phyloP scores from a whole-genome alignment of 1,140 invertebrate species.

The Trachymyrmex septentrionalis region DNA sequence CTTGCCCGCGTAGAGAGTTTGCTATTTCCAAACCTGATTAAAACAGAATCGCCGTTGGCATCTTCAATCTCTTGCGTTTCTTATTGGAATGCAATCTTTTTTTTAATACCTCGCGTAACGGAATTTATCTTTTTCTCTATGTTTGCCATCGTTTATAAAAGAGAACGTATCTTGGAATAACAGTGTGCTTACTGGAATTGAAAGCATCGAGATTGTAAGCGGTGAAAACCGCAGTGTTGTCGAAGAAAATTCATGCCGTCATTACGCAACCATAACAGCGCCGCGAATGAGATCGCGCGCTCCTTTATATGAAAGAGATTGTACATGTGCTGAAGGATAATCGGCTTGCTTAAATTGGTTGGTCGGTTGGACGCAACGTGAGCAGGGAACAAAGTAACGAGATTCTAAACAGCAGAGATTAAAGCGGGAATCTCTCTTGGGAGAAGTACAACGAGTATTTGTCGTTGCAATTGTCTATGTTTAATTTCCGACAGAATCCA shows the following conservation, averaged over 20 bases:
- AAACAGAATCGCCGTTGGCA: not conserved
- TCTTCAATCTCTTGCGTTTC: not conserved
- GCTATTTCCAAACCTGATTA: not conserved
- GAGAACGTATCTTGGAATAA: constrained; percentile 33
- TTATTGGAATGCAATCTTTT: constrained; percentile 32
- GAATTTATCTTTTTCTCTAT: not conserved
- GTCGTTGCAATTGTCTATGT: not conserved
- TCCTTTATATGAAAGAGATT: constrained; percentile 50
- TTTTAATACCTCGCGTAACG: not conserved
- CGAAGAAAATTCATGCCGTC: constrained; percentile 53
- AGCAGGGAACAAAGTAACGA: constrained; percentile 47
- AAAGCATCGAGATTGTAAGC: constrained; percentile 31
- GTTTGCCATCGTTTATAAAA: constrained; percentile 5
- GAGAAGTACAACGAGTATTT: not conserved
- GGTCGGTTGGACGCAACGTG: constrained; percentile 43
- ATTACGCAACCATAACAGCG: constrained; percentile 54
- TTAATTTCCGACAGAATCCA: not conserved
- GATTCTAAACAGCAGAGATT: constrained; percentile 59
- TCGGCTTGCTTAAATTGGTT: constrained; percentile 53
- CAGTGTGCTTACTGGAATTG: constrained; percentile 19
- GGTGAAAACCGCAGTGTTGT: constrained; percentile 47
- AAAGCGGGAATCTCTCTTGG: constrained; percentile 17
- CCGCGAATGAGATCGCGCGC: constrained; percentile 55
- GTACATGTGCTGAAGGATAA: constrained; percentile 49
- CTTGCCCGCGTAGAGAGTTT: too few relatives aligned